Conservation (phyloP, 35 echinoderm and acorn worm genomes). For the Lytechinus pictus region DNA sequence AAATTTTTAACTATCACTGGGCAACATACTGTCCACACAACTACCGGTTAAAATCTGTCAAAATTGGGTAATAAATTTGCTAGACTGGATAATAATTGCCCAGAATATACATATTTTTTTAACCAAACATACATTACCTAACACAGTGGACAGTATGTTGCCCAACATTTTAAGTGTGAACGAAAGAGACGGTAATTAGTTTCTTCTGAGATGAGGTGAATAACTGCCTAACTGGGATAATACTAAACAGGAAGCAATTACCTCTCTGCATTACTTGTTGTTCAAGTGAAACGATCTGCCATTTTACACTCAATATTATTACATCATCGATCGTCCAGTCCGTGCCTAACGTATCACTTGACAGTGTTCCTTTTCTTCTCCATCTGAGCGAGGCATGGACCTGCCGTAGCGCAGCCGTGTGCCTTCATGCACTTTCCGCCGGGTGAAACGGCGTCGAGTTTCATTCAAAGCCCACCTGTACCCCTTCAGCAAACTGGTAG, state of each 20-base stretch:
- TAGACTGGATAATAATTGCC: no score
- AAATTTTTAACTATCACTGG: no score
- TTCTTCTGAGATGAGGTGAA: background rate
- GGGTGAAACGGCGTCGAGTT: slow-evolving; percentile 32
- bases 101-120: no score
- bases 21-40: no score
- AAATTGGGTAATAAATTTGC: no score
- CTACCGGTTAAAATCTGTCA: no score
- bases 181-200: no score
- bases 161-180: no score
- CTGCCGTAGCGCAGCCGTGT: slow-evolving; percentile 30
- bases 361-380: background rate
- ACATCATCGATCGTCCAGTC: slow-evolving; percentile 22
- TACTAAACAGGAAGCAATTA: background rate
- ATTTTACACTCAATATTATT: slow-evolving; percentile 46
- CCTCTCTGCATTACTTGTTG: slow-evolving; percentile 10
- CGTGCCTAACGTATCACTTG: background rate
- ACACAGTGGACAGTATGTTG: no score
- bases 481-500: slow-evolving; percentile 26
- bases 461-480: background rate
- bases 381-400: background rate
- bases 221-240: background rate
- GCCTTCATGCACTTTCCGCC: slow-evolving; percentile 39
- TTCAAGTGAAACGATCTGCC: slow-evolving; percentile 19
- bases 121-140: no score